Percentiles rank a stretch among this genome's conserved stretches.
These are phyloP conservation scores for Adineta ricciae DNA, from an alignment of 2,888 invertebrate species.

Conservation along the genomic window DNA sequence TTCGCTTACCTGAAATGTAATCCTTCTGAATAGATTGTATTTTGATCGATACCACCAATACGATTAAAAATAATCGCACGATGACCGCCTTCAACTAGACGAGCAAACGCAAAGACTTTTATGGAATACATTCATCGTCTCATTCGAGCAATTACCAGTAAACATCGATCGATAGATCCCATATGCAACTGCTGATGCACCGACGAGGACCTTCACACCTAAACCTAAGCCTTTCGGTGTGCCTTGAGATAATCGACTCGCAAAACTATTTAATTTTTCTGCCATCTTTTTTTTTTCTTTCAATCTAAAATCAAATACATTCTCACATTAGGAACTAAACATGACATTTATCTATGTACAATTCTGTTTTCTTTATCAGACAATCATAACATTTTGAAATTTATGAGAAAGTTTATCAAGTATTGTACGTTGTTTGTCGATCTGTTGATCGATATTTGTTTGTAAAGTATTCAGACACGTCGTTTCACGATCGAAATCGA, in stretches of 20 bases:
- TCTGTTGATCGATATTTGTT: neutral
- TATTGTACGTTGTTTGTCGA: neutral
- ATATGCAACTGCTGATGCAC: constrained; percentile 22
- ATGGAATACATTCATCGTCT: neutral
- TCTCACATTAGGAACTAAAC: too few relatives aligned
- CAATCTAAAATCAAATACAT: neutral
- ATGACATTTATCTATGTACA: neutral
- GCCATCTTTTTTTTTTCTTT: constrained; percentile 13
- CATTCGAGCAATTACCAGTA: constrained; percentile 16
- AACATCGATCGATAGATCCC: constrained; percentile 23
- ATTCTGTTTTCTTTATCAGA: neutral
- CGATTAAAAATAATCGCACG: constrained; percentile 95
- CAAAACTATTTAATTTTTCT: constrained; percentile 30
- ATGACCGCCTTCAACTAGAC: constrained; percentile 89
- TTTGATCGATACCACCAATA: constrained; percentile 79
- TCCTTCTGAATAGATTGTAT: constrained; percentile 79
- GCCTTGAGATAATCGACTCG: constrained; percentile 23
- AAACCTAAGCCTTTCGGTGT: constrained; percentile 28
- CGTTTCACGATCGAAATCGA: neutral
- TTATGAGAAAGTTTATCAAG: neutral
- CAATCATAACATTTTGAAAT: neutral
- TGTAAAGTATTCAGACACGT: neutral
- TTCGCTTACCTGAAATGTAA: constrained; percentile 67
- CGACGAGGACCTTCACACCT: constrained; percentile 13
- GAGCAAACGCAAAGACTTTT: neutral